These are phyloP conservation scores for Fulmarus glacialis DNA, from an alignment of 2,113 vertebrate species.

Conservation along the genomic window DNA sequence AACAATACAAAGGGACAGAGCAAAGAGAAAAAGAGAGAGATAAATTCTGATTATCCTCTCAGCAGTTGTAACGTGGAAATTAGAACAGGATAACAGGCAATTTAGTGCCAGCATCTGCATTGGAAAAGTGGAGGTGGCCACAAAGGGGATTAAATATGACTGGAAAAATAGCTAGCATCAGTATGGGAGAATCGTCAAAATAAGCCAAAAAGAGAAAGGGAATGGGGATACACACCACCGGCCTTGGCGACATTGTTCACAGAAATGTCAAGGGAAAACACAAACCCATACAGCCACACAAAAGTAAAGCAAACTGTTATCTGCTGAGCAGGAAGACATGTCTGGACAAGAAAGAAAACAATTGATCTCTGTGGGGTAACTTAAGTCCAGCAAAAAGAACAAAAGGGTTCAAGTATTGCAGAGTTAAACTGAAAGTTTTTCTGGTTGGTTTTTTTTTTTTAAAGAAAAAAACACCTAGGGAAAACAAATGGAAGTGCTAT, in stretches of 20 bases:
- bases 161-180: not conserved
- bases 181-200: not conserved
- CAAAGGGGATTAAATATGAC: not conserved
- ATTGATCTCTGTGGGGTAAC: not conserved
- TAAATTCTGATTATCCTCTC: not conserved
- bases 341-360: constrained; percentile 6
- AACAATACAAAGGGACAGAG: not conserved
- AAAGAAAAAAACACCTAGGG: not conserved
- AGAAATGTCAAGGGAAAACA: constrained; percentile 34
- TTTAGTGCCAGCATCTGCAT: not conserved
- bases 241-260: not conserved
- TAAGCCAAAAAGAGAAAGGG: not conserved
- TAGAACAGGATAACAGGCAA: not conserved
- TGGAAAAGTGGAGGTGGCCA: not conserved
- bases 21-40: not conserved
- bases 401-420: not conserved
- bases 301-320: constrained; percentile 11
- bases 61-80: not conserved
- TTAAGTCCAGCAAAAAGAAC: not conserved
- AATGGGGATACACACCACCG: not conserved
- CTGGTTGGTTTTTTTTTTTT: not conserved
- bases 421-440: not conserved
- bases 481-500: not conserved
- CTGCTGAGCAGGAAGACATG: constrained; percentile 24
- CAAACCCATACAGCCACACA: not conserved